Percentiles rank a stretch among this genome's conserved stretches.
phyloP scores from a whole-genome alignment of 2,797 vertebrate species.

The Lindbergichthys nudifrons region DNA sequence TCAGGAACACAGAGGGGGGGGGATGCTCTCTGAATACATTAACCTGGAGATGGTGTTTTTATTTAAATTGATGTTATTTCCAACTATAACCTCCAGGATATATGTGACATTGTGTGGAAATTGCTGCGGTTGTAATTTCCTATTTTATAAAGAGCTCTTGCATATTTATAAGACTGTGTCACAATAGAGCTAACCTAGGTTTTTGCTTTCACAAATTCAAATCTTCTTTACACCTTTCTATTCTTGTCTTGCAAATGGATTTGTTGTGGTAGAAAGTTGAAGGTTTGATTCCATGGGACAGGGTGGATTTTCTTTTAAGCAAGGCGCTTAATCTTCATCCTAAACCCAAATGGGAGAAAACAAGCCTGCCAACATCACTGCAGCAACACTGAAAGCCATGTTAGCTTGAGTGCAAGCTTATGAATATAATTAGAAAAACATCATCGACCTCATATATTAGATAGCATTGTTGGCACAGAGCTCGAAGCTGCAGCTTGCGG shows the following conservation, averaged over 20 bases:
- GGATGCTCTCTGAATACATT: conserved; percentile 71
- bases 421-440: conserved; percentile 68
- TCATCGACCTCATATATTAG: conserved; percentile 61
- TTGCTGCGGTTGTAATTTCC: conserved; percentile 77
- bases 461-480: conserved; percentile 61
- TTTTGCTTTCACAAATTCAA: conserved; percentile 70
- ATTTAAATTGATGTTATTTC: conserved; percentile 81
- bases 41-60: conserved; percentile 66
- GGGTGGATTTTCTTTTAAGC: conserved; percentile 33
- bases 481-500: conserved; percentile 45
- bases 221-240: conserved; percentile 55
- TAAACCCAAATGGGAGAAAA: conserved; percentile 49
- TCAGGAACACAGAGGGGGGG: conserved; percentile 62
- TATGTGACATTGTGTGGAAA: conserved; percentile 79
- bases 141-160: conserved; percentile 70
- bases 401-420: conserved; percentile 49
- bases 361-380: conserved; percentile 34
- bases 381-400: conserved; percentile 37
- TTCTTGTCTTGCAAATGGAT: conserved; percentile 57
- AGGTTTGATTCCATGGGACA: conserved; percentile 47
- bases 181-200: conserved; percentile 79
- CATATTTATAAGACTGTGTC: conserved; percentile 81
- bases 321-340: conserved; percentile 60
- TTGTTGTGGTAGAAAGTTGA: conserved; percentile 38
- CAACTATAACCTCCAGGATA: conserved; percentile 80